Evolutionary conservation across 2,888 invertebrate genomes (phyloP).

Genomic region (Erebia ligea): DNA sequence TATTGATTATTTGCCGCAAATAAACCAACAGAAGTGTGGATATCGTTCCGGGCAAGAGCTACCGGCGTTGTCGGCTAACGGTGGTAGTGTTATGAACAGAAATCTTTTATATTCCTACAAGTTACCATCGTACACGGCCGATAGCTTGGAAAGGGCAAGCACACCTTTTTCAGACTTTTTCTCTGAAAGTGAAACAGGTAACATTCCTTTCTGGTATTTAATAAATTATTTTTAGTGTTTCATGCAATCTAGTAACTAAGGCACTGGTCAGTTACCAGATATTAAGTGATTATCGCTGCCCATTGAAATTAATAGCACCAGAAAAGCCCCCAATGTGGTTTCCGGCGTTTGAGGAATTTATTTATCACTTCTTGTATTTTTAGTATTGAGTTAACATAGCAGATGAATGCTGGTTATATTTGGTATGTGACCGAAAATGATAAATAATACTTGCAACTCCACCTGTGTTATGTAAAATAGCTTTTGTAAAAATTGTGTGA

Average conservation of each 20-base stretch:
- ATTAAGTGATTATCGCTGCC: too few relatives aligned
- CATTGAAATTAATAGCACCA: too few relatives aligned
- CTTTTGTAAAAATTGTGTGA: too few relatives aligned
- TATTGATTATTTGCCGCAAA: constrained; percentile 71
- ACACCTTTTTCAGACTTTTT: constrained; percentile 77
- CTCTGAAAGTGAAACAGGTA: constrained; percentile 76
- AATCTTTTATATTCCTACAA: constrained; percentile 69
- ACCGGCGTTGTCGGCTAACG: constrained; percentile 66
- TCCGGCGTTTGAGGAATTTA: too few relatives aligned
- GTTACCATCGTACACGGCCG: constrained; percentile 55
- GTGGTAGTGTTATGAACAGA: constrained; percentile 61
- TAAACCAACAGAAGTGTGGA: constrained; percentile 66
- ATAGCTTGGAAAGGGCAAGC: constrained; percentile 63
- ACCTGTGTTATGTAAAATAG: too few relatives aligned
- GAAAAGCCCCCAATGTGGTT: too few relatives aligned
- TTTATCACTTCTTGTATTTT: too few relatives aligned
- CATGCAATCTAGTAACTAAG: not conserved
- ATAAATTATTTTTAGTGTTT: not conserved
- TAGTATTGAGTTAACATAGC: too few relatives aligned
- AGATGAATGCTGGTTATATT: too few relatives aligned
- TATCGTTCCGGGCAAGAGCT: constrained; percentile 61
- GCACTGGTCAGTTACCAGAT: too few relatives aligned
- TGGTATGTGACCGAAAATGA: too few relatives aligned
- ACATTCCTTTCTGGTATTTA: not conserved
- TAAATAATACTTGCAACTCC: too few relatives aligned